These are phyloP conservation scores for Solen grandis DNA, from an alignment of 1,140 invertebrate species.

Conservation along the genomic window DNA sequence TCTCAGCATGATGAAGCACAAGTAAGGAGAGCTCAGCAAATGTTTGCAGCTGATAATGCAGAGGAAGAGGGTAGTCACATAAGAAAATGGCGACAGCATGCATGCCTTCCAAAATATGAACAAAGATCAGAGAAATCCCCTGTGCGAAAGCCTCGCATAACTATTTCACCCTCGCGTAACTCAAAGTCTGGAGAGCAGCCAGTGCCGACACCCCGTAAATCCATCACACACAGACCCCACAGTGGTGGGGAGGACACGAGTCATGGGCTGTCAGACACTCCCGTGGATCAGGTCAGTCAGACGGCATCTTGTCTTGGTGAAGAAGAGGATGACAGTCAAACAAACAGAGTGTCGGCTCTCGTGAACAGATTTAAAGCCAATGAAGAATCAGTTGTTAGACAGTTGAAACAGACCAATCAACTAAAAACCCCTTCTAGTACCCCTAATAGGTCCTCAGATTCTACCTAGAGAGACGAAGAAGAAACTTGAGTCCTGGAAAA, in stretches of 20 bases:
- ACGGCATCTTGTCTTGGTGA: too few species aligned
- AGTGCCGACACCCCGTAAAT: slow-evolving; percentile 11
- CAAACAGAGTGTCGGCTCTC: not conserved
- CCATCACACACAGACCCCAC: not conserved
- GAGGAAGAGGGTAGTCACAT: not conserved
- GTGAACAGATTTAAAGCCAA: not conserved
- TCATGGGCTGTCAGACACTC: not conserved
- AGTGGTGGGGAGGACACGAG: not conserved
- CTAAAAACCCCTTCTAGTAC: not conserved
- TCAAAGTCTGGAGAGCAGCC: not conserved
- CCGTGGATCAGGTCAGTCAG: not conserved
- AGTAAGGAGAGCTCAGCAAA: not conserved
- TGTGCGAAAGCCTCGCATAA: not conserved
- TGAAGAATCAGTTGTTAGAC: not conserved
- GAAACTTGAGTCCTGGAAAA: slow-evolving; percentile 4
- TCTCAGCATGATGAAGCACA: not conserved
- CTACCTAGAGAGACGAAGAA: not conserved
- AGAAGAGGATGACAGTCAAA: not conserved
- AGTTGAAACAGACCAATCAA: not conserved
- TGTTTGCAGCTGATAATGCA: not conserved
- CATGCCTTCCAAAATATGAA: slow-evolving; percentile 17
- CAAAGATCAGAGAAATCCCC: slow-evolving; percentile 9
- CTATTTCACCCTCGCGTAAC: not conserved
- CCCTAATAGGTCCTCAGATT: not conserved
- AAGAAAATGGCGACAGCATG: slow-evolving; percentile 10